Evolutionary conservation across 1,140 invertebrate genomes (phyloP), one percentile per base, ranked within the genome.

Genomic region (Aradophagus sp.): DNA sequence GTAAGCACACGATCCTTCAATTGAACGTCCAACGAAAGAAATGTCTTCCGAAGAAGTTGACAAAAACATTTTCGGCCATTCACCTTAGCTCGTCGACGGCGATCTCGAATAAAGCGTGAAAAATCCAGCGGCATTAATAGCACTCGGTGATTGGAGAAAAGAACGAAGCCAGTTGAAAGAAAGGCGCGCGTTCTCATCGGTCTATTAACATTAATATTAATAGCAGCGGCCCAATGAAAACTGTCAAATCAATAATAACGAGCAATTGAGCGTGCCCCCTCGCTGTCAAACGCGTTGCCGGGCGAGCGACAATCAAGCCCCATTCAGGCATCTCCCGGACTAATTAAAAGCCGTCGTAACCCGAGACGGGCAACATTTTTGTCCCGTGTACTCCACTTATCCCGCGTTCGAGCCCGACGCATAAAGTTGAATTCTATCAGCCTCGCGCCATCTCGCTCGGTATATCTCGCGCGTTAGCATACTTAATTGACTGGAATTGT

Each of bases 401-500:
- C 47, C 48, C 39, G 26, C 35, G 39, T 48, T 20, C 12, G 35
- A 29, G 32, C 1, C 11, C 16, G 31, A 31, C 23, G 61, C 48
- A 66, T 56, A 41, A 65, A 55, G 35, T 35, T 66, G 44, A 56
- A 56, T 56, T 50, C 52, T 58, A 56, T 66, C 50, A 55, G 50
- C 15, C 50, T 66, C 36, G 61, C 50, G 38, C 45, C 45, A 67
- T 67, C 52, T 45, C 38, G 42, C 31, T 67, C 52, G 13, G 31
- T 67, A 58, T 58, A 58, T 67, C 63, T 58, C 42, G 42, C 29
- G 52, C 63, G 35, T 67, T 58, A 50, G 45, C 53, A 58, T 58
- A 67, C 52, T 67, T 67, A 67, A 67, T 67, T 67, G 63, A 58
- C 65, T 68, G 42, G 48, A 68, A 68, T 68, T 61, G 65, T 68